These are phyloP conservation scores for Cassiopea xamachana DNA, from an alignment of 30 jellyfish, hydroid and myxozoan genomes.

Conservation along the genomic window DNA sequence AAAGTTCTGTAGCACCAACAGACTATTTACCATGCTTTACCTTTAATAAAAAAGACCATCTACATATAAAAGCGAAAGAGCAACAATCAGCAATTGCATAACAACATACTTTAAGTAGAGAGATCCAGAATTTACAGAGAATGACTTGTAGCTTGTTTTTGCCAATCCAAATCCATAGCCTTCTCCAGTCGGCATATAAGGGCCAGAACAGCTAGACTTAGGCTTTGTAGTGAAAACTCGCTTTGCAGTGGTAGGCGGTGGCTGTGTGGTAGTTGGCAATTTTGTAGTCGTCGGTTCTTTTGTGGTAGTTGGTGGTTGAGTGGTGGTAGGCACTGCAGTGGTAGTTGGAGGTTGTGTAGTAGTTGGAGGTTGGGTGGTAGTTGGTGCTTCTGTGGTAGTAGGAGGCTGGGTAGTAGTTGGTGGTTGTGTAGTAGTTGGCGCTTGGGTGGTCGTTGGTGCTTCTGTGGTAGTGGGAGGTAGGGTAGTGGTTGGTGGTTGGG, in stretches of 20 bases:
- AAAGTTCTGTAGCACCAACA: no score
- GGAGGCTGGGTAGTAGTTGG: slow-evolving; percentile 48
- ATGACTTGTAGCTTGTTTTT: slow-evolving; percentile 62
- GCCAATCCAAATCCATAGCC: slow-evolving; percentile 87
- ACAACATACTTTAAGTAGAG: slow-evolving; percentile 53
- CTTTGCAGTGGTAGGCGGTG: slow-evolving; percentile 38
- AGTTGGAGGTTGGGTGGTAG: slow-evolving; percentile 53
- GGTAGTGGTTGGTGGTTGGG: slow-evolving; percentile 63
- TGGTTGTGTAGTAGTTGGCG: slow-evolving; percentile 34
- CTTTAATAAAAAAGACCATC: no score
- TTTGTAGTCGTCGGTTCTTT: neutral
- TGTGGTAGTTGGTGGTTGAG: slow-evolving; percentile 37
- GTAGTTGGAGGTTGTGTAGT: slow-evolving; percentile 48
- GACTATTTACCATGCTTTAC: no score
- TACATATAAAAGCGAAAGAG: no score
- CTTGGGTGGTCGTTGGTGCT: slow-evolving; percentile 31
- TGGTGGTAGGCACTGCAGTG: slow-evolving; percentile 50
- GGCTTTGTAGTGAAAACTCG: slow-evolving; percentile 54
- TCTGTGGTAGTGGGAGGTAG: slow-evolving; percentile 57
- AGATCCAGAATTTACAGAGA: slow-evolving; percentile 53
- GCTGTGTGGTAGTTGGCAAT: slow-evolving; percentile 56
- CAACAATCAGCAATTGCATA: no score
- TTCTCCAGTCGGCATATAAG: slow-evolving; percentile 36
- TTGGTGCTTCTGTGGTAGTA: slow-evolving; percentile 62
- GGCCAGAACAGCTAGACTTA: slow-evolving; percentile 46